A percentile compares a stretch with the other conserved stretches of the same genome.
Evolutionary conservation across 2,113 vertebrate genomes (phyloP).

Genomic region (Phylloscopus trochiloides): DNA sequence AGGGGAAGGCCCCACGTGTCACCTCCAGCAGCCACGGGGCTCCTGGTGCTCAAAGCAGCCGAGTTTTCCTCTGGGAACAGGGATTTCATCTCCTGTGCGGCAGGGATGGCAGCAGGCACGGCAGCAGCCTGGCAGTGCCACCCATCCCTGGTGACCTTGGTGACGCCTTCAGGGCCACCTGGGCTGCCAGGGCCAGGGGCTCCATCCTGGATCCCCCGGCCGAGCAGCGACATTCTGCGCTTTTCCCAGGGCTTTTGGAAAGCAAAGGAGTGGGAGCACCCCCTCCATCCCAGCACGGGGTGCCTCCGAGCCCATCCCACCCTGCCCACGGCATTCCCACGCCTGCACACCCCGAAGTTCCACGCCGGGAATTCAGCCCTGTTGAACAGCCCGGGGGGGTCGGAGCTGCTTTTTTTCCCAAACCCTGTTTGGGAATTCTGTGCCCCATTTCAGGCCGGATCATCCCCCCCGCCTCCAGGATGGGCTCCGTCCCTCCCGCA

Average conservation of each 20-base stretch:
- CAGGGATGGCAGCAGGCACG: background rate
- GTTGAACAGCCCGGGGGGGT: background rate
- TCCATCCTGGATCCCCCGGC: background rate
- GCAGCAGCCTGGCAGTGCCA: background rate
- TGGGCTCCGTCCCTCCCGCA: background rate
- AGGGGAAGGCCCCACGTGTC: accelerated
- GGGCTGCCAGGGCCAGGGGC: background rate
- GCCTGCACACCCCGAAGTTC: background rate
- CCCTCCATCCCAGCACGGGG: accelerated
- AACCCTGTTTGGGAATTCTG: background rate
- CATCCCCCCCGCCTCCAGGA: background rate
- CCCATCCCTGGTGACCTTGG: background rate
- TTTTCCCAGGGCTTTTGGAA: background rate
- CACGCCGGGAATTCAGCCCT: background rate
- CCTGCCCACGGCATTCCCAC: background rate
- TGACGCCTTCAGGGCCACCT: background rate
- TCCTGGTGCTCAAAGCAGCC: background rate
- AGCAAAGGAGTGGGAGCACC: background rate
- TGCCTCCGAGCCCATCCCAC: accelerated
- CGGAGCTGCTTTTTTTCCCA: background rate
- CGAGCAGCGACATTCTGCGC: background rate
- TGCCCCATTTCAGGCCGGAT: background rate
- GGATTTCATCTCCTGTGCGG: background rate
- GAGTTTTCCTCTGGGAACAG: accelerated
- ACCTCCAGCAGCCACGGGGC: background rate